Base-by-base conservation (phyloP, 2,113 vertebrate genomes). In the Paradisaea rubra region DNA sequence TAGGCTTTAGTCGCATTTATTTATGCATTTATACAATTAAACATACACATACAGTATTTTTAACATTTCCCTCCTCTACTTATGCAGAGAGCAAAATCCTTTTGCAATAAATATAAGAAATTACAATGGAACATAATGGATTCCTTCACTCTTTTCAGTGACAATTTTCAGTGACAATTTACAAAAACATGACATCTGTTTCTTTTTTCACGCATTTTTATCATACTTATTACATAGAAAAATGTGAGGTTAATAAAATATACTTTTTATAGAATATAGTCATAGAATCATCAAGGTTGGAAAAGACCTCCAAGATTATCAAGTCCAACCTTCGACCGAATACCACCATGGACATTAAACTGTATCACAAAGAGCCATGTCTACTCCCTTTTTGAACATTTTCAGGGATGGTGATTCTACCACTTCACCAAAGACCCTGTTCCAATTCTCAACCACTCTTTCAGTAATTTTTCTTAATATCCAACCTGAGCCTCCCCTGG, bases 291-390 rank as follows among this genome's bases (percentile, higher is more conserved):
- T 12, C 28, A 60, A 11, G 39, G 9, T 14, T 59, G 52, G 37
- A 52, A 66, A 66, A 88, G 23, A n/a, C 6, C 9, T 20, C 33
- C 28, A 66, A 53, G 23, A 66, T 25, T 15, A 50, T 72, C 52
- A 74, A 45, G 52, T 39, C 23, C 33, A 53, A 6, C 28, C 16
- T 59, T 59, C 0, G 0, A 74, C 39, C 0, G 0, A 66, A 37
- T 28, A 44, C 27, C 15, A 44, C 5, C 5, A 17, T 6, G 39
- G 33, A 45, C 44, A 39, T 52, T 59, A 45, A 72, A 44, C 2
- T 3, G 15, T 37, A 52, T 24, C 19, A 33, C 44, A n/a, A 42
- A 33, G 15, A 52, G 19, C 13, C 44, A n/a, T 3, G 5, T 24
- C 52, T 59, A n/a, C 16, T 39, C 20, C 6, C 16, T 39, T n/a